phyloP scores from a whole-genome alignment of 2,113 vertebrate species.

The Leucosticte australis region DNA sequence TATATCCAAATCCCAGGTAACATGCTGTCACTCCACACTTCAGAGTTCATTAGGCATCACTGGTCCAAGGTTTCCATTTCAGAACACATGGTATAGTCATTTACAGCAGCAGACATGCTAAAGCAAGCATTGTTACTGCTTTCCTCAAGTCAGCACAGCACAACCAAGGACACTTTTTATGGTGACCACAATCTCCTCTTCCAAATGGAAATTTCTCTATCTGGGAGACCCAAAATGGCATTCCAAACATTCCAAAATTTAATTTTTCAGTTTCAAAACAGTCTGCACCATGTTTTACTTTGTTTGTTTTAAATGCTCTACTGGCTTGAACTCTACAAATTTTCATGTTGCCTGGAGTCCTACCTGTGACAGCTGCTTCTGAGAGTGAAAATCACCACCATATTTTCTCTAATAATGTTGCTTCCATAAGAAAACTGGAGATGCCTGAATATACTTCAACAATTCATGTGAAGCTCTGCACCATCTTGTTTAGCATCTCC shows the following conservation, averaged over 20 bases:
- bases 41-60: background rate
- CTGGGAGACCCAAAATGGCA: background rate
- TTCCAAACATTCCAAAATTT: background rate
- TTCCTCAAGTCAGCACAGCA: background rate
- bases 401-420: background rate
- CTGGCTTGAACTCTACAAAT: background rate
- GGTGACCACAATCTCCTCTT: background rate
- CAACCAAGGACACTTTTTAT: background rate
- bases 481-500: background rate
- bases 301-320: background rate
- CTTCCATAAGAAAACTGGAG: background rate
- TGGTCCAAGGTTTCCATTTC: background rate
- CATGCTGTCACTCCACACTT: rapidly evolving
- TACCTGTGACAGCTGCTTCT: background rate
- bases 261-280: background rate
- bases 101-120: rapidly evolving
- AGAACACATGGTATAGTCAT: background rate
- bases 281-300: background rate
- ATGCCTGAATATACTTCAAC: background rate
- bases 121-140: background rate
- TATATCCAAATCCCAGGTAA: background rate
- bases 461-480: background rate
- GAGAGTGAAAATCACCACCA: background rate
- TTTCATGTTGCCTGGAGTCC: background rate
- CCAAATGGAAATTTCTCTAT: background rate